Base-by-base conservation (phyloP, 2,797 vertebrate species). In the Chelon labrosus region DNA sequence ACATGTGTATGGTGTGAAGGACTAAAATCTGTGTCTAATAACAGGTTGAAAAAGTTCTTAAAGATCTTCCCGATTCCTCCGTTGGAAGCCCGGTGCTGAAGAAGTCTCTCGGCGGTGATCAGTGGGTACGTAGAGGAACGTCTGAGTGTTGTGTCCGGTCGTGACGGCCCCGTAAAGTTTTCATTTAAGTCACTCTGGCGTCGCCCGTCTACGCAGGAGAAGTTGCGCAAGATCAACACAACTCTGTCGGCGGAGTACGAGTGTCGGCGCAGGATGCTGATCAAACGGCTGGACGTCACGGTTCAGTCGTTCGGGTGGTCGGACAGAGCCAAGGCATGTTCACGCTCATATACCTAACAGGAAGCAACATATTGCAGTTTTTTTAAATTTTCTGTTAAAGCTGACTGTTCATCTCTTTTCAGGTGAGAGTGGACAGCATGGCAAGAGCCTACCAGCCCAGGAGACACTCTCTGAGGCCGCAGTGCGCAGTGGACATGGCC, bases 251-350 rank as follows among this genome's bases (percentile, higher is more conserved):
- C 91, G 2, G 97, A 99, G 88, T 99, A 99, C 1, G 96, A 98
- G 73, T 97, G 97, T 84, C 96, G 98, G 1, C 93, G 97, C 17
- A 94, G 96, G 73, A 98, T 99, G 98, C 84, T 99, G 86, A 96
- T 99, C 91, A 99, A 99, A 64, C 95, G 98, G 0, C 92, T 99
- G 13, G 98, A 99, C 47, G 97, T 99, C 70, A 99, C 98, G 0
- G 93, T 99, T 22, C 97, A 99, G 91, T 99, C 98, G 1, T 99
- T 99, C 42, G 95, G 98, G 2, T 99, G 98, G 98, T 99, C 97
- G 2, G 98, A 99, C 53, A 92, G 95, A 94, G 98, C 98, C 25
- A 98, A 98, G 96, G 98, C 93, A 89, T 25, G 88, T 77, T 19
- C n/a, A 19, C 31, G 7, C 31, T 22, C 22, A 22, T n/a, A n/a